Percentiles rank a stretch among this genome's conserved stretches.
These are phyloP conservation scores for Dipodomys merriami DNA, from an alignment of 2,113 vertebrate species.

Conservation along the genomic window DNA sequence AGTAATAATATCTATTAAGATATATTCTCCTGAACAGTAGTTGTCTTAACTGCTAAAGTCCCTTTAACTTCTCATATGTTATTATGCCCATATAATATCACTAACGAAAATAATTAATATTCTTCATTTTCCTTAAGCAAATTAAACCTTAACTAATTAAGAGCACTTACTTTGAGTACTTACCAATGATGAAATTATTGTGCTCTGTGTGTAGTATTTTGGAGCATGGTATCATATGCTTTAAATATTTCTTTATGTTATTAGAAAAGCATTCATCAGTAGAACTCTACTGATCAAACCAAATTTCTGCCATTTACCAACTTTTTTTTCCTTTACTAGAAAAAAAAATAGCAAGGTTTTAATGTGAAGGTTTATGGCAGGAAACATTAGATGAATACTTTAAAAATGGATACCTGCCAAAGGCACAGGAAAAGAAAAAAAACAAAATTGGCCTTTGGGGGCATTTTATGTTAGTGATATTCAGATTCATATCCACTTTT, in stretches of 20 bases:
- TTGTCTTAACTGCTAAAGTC: constrained; percentile 31
- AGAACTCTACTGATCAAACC: background rate
- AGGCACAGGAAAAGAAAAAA: background rate
- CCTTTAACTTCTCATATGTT: background rate
- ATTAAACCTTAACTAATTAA: background rate
- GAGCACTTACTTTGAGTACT: background rate
- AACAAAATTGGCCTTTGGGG: background rate
- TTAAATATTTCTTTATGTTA: constrained; percentile 12
- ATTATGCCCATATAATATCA: background rate
- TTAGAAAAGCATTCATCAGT: background rate
- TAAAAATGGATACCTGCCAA: background rate
- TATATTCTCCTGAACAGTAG: background rate
- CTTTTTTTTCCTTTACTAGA: background rate
- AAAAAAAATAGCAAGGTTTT: background rate
- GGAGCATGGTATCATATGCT: background rate
- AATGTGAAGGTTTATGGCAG: background rate
- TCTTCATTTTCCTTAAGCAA: background rate
- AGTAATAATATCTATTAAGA: background rate
- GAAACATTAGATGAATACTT: background rate
- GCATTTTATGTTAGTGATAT: background rate
- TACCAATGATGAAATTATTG: background rate
- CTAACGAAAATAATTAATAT: background rate
- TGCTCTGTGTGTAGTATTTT: background rate
- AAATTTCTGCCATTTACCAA: background rate
- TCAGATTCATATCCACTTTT: background rate